Evolutionary conservation across 2,113 vertebrate species (phyloP).

Genomic region (Ciconia stormi): DNA sequence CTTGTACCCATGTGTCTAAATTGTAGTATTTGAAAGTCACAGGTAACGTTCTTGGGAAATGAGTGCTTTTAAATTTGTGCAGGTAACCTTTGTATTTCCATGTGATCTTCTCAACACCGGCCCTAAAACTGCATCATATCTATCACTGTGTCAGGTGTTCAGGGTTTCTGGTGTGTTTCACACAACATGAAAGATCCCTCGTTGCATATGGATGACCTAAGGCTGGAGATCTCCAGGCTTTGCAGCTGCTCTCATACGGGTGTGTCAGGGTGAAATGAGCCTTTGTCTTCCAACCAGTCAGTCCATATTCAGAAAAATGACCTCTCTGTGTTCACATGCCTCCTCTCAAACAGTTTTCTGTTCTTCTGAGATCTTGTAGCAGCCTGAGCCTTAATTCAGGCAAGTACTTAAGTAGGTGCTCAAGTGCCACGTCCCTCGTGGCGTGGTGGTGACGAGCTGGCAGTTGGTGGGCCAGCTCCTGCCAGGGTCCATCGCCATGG

Average conservation of each 20-base stretch:
- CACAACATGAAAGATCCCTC: not conserved
- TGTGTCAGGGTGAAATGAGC: not conserved
- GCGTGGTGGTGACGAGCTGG: not conserved
- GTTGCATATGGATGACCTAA: not conserved
- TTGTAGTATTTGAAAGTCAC: not conserved
- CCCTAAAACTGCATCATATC: not conserved
- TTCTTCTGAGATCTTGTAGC: not conserved
- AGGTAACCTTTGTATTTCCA: not conserved
- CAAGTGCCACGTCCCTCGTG: not conserved
- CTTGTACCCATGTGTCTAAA: not conserved
- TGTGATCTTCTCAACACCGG: not conserved
- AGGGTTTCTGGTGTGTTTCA: not conserved
- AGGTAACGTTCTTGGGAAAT: not conserved
- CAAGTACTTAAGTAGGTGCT: conserved; percentile 21
- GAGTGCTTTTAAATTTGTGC: not conserved
- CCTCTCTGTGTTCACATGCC: conserved; percentile 6
- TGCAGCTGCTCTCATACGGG: not conserved
- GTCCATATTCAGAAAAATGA: conserved; percentile 23
- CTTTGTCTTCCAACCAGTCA: conserved; percentile 28
- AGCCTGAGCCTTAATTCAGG: not conserved
- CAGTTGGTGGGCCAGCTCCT: not conserved
- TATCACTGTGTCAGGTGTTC: not conserved
- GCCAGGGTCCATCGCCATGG: not conserved
- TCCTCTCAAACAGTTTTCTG: conserved; percentile 25
- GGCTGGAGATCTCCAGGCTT: not conserved